Base-by-base conservation (phyloP, 2,888 invertebrate species). In the Pachycephus smyrnensis region DNA sequence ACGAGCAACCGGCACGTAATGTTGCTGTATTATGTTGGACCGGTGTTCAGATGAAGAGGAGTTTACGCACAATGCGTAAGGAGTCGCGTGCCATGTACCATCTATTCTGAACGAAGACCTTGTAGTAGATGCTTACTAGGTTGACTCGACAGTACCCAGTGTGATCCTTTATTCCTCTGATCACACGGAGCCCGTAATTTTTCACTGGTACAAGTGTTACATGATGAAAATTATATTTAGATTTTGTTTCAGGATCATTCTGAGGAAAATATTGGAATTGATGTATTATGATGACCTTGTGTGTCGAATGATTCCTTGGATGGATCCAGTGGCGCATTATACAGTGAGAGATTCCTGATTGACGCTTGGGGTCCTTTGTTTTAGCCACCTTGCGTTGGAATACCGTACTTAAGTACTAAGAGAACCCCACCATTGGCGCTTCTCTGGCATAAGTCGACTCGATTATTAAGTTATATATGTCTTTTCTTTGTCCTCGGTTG, bases 51-150 rank as follows among this genome's bases (percentile, higher is more conserved):
- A 80, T 75, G 75, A 76, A 83, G 79, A 77, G 73, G 80, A 80
- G 82, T 83, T 82, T 80, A 86, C 81, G 83, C 83, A 85, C 81
- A 84, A 84, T 85, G 79, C 79, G 79, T 84, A 86, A 55, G 55
- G 55, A 55, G 55, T 55, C 86, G 86, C 86, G 87, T 83, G 84
- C 80, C 82, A 81, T 55, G 55, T 55, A 55, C 55, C 23, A 55
- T 23, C 55, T 55, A 55, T 55, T 55, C 55, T 55, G 9, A 55
- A 55, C 23, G 55, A 55, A 55, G 23, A 55, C 9, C 55, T 55
- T 55, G 55, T 55, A 55, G 55, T 23, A 55, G 9, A 55, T 55
- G 23, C 23, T 55, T 23, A 55, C 6, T 55, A 4, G 55, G 77
- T 55, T 23, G 23, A 55, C 23, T 55, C 9, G 55, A 55, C 55